These are phyloP conservation scores for Eristalis pertinax DNA, from an alignment of 2,888 invertebrate genomes.

Conservation along the genomic window DNA sequence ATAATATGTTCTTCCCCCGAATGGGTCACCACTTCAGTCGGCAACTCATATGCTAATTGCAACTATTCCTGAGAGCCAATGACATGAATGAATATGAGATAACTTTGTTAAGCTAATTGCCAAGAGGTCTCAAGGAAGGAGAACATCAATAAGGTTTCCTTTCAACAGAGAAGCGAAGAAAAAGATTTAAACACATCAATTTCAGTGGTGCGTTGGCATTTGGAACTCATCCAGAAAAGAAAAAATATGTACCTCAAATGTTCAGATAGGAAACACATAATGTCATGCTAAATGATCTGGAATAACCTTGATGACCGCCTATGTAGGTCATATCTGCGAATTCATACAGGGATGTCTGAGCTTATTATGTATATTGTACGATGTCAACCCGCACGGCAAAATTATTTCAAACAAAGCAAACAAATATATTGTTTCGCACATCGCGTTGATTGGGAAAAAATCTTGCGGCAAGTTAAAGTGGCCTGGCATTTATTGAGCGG, in stretches of 20 bases:
- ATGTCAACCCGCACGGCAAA: too few species aligned
- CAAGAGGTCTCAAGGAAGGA: neutral
- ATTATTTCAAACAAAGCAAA: neutral
- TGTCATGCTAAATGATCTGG: neutral
- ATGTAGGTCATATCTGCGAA: neutral
- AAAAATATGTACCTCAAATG: neutral
- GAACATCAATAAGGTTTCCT: neutral
- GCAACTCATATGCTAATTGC: slow-evolving; percentile 39
- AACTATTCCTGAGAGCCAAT: slow-evolving; percentile 43
- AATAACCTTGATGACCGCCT: slow-evolving; percentile 1
- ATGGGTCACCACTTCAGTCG: too few species aligned
- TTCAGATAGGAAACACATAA: neutral
- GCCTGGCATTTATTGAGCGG: too few species aligned
- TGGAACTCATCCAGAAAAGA: neutral
- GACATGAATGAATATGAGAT: slow-evolving; percentile 1
- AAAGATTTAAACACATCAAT: neutral
- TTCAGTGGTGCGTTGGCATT: neutral
- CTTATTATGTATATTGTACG: too few species aligned
- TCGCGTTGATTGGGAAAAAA: too few species aligned
- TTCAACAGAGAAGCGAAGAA: neutral
- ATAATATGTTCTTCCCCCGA: neutral
- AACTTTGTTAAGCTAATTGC: slow-evolving; percentile 38
- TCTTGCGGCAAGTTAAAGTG: too few species aligned
- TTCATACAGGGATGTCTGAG: neutral
- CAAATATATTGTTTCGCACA: too few species aligned